Base-by-base conservation (phyloP, 1,140 invertebrate genomes). In the Monomorium pharaonis region DNA sequence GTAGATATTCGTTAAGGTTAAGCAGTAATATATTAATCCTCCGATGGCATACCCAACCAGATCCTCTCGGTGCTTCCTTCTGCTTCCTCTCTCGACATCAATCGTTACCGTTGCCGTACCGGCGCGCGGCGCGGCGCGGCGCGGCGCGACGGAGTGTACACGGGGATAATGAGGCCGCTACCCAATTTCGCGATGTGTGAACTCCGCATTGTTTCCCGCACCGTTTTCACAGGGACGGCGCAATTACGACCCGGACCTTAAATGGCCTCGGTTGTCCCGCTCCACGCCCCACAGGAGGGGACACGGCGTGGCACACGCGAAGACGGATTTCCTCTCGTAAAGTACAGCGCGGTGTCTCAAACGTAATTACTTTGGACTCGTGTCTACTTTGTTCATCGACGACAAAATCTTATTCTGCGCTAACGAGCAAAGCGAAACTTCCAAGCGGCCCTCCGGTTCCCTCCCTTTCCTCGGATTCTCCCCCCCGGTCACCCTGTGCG, bases 391-490 rank as follows among this genome's bases (percentile, higher is more conserved):
- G 76, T 80, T 81, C 84, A 86, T 86, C 76, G 84, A 86, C 78
- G 78, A 83, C 77, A 77, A 86, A 86, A 86, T 86, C 84, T 86
- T 86, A 86, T 81, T 77, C 76, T 70, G 84, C 76, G 84, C 76
- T 86, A 84, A 86, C 80, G 85, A 86, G 83, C 69, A 75, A 84
- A 86, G 81, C 80, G 80, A 86, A 86, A 86, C 78, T 86, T 84
- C 60, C 65, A 75, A 84, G 33, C 42, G 75, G 63, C 47, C 49
- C 47, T 30, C 42, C 21, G 62, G 12, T 49, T 54, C 78, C 42
- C 78, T 14, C 16, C n/a, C 10, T 49, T 37, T 51, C 58, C 18
- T 65, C 27, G 37, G 74, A 60, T 18, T 27, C 6, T n/a, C 56
- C 44, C 33, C 33, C 63, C 18, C 62, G 63, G n/a, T n/a, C 21